Percentiles rank a stretch among this genome's conserved stretches.
phyloP scores from a whole-genome alignment of 1,140 invertebrate species.

The Drosophila chauvacae region DNA sequence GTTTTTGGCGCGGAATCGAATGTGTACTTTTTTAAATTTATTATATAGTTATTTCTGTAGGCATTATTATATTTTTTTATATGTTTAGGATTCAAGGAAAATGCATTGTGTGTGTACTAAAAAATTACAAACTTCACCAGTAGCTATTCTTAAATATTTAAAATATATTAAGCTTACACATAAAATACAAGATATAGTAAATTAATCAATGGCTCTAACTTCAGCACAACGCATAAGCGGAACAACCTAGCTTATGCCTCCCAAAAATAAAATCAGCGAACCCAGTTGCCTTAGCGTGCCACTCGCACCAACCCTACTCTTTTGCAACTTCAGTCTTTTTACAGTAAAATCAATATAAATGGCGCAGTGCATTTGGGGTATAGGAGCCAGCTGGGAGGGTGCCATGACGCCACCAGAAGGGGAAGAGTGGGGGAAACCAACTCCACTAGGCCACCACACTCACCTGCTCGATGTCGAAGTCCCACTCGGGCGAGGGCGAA shows the following conservation, averaged over 20 bases:
- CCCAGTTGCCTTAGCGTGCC: slow-evolving; percentile 13
- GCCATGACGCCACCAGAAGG: slow-evolving; percentile 53
- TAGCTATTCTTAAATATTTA: neutral
- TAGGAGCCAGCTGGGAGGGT: slow-evolving; percentile 11
- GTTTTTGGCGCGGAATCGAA: neutral
- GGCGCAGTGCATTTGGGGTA: slow-evolving; percentile 60
- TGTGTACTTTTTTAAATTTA: neutral
- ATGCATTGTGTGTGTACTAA: too few species aligned
- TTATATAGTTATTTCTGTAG: neutral
- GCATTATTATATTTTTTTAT: neutral
- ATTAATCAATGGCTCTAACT: neutral
- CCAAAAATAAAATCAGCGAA: slow-evolving; percentile 3
- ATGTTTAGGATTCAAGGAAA: neutral
- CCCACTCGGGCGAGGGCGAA: slow-evolving; percentile 83
- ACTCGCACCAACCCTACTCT: slow-evolving; percentile 28
- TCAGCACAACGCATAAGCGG: neutral
- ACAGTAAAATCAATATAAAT: slow-evolving; percentile 72
- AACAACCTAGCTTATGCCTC: neutral
- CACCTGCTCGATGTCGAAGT: slow-evolving; percentile 84
- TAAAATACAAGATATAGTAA: too few species aligned
- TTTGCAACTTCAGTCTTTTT: slow-evolving; percentile 24
- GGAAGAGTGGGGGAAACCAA: neutral
- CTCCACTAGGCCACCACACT: slow-evolving; percentile 39
- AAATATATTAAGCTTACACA: too few species aligned
- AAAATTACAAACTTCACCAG: neutral